These are phyloP conservation scores for Parascotia fuliginaria DNA, from an alignment of 2,888 invertebrate genomes.

Conservation along the genomic window DNA sequence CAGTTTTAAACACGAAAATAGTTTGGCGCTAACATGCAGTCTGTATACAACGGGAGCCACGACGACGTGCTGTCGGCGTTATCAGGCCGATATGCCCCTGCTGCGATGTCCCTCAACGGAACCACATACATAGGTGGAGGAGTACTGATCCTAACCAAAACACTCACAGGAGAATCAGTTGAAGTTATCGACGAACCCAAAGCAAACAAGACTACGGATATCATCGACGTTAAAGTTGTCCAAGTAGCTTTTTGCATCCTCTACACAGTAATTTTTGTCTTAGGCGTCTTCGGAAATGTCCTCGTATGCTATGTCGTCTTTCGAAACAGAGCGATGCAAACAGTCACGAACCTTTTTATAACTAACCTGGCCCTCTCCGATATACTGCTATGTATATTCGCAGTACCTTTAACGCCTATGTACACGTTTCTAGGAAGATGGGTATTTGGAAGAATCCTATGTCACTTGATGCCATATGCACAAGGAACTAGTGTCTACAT, in stretches of 20 bases:
- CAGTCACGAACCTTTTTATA: conserved; percentile 96
- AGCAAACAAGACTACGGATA: conserved; percentile 78
- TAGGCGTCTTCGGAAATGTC: conserved; percentile 93
- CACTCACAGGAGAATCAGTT: conserved; percentile 74
- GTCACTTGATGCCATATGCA: conserved; percentile 94
- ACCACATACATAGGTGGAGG: conserved; percentile 65
- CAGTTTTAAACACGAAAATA: conserved; percentile 20
- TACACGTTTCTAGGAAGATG: conserved; percentile 93
- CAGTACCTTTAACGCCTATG: conserved; percentile 95
- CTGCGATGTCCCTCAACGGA: conserved; percentile 71
- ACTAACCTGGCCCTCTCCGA: conserved; percentile 95
- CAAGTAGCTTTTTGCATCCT: conserved; percentile 91
- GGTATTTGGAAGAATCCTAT: conserved; percentile 93
- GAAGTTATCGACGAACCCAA: conserved; percentile 76
- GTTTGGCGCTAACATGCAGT: conserved; percentile 55
- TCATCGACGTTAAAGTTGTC: conserved; percentile 88
- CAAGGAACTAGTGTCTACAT: conserved; percentile 96
- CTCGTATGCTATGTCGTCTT: conserved; percentile 95
- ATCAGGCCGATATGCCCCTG: conserved; percentile 57
- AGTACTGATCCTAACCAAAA: conserved; percentile 73
- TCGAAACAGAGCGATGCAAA: conserved; percentile 94
- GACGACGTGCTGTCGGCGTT: conserved; percentile 50
- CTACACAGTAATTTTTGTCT: conserved; percentile 91
- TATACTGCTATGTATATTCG: conserved; percentile 92
- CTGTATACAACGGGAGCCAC: conserved; percentile 49